Conservation (phyloP, 2,797 vertebrate species). For the Pseudochirops cupreus region DNA sequence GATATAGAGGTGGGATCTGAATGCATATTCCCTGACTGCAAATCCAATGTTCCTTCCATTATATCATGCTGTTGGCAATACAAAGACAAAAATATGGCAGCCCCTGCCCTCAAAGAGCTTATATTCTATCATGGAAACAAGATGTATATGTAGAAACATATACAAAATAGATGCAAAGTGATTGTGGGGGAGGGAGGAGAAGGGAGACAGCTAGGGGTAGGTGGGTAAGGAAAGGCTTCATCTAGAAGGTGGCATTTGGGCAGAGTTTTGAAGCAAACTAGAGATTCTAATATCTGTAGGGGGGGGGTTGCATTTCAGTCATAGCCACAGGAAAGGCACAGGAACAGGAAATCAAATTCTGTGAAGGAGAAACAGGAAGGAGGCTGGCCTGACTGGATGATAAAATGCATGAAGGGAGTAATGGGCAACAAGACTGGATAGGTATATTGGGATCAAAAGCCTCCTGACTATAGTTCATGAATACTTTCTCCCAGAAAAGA, state of each 20-base stretch:
- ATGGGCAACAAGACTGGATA: not conserved
- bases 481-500: not conserved
- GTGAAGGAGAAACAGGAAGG: not conserved
- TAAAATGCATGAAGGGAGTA: not conserved
- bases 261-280: conserved; percentile 43
- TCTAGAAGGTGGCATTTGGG: conserved; percentile 41
- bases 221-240: conserved; percentile 1
- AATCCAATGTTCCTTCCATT: not conserved
- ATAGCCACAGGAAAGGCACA: not conserved
- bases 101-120: not conserved
- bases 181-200: not conserved
- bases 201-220: not conserved
- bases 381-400: not conserved
- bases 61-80: not conserved
- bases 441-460: not conserved
- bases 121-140: not conserved
- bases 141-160: not conserved
- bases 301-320: not conserved
- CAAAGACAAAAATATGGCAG: not conserved
- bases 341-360: accelerated
- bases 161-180: not conserved
- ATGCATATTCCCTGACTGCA: not conserved
- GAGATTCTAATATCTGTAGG: not conserved
- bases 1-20: not conserved
- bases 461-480: not conserved